Percentiles rank a stretch among this genome's conserved stretches.
phyloP scores from a whole-genome alignment of 2,797 vertebrate genomes.

The Ateles fusciceps region DNA sequence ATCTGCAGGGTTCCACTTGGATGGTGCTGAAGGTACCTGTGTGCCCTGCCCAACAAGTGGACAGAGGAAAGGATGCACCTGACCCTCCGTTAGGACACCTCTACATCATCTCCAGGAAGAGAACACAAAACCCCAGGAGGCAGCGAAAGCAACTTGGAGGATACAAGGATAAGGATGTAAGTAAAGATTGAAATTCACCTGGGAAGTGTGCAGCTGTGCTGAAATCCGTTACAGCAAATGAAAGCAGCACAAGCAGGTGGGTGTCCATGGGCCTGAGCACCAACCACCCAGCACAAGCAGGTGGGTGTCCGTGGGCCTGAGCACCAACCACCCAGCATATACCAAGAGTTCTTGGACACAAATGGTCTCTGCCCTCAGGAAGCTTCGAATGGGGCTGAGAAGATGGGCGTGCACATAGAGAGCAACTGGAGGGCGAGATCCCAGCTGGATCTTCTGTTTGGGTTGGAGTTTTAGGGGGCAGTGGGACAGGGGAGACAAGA shows the following conservation, averaged over 20 bases:
- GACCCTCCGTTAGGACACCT: not conserved
- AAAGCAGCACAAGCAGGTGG: not conserved
- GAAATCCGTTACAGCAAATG: not conserved
- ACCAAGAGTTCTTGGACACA: not conserved
- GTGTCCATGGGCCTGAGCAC: fast-evolving
- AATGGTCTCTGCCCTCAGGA: not conserved
- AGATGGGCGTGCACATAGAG: not conserved
- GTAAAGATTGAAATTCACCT: not conserved
- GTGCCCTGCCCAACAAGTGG: not conserved
- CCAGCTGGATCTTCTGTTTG: not conserved
- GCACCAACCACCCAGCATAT: fast-evolving
- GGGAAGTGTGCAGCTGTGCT: fast-evolving
- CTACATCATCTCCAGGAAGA: not conserved
- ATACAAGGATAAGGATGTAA: not conserved
- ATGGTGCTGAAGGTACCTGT: too few relatives aligned
- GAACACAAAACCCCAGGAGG: not conserved
- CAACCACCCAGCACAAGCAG: not conserved
- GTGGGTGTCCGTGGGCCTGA: not conserved
- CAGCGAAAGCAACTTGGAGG: not conserved
- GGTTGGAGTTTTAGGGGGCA: too few relatives aligned
- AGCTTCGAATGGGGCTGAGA: not conserved
- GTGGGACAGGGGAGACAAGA: not conserved
- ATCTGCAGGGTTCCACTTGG: not conserved
- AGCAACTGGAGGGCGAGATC: not conserved
- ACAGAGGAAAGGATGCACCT: not conserved